Evolutionary conservation across 2,113 vertebrate genomes (phyloP).

Genomic region (Anseranas semipalmata): DNA sequence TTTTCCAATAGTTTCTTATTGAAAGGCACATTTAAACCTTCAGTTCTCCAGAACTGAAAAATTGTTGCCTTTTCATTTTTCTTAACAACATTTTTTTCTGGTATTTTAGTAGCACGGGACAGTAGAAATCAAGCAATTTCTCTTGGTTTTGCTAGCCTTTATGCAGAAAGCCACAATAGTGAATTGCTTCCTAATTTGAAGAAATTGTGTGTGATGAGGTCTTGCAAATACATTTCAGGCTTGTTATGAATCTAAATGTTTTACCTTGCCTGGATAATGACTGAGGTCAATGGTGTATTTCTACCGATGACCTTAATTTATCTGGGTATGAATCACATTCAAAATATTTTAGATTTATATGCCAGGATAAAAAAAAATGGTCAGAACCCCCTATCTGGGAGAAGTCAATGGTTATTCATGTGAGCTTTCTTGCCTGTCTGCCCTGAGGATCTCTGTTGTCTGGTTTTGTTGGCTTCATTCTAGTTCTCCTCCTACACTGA

Average conservation of each 20-base stretch:
- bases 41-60: background rate
- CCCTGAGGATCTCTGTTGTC: background rate
- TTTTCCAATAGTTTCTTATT: background rate
- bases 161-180: background rate
- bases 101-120: conserved; percentile 49
- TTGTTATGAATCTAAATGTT: conserved; percentile 52
- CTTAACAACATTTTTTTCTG: conserved; percentile 50
- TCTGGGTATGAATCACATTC: background rate
- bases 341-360: background rate
- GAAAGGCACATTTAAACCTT: conserved; percentile 16
- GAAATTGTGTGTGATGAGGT: conserved; percentile 11
- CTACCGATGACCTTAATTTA: background rate
- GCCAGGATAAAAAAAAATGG: background rate
- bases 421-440: background rate
- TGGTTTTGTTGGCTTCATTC: background rate
- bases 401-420: background rate
- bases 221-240: conserved; percentile 46
- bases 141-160: conserved; percentile 1
- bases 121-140: conserved; percentile 45
- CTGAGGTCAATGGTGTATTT: conserved; percentile 2
- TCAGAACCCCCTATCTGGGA: background rate
- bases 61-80: conserved; percentile 24
- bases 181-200: conserved; percentile 40
- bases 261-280: conserved; percentile 21
- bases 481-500: background rate